Base-by-base conservation (phyloP, 2,797 vertebrate species). In the Chrysocyon brachyurus region DNA sequence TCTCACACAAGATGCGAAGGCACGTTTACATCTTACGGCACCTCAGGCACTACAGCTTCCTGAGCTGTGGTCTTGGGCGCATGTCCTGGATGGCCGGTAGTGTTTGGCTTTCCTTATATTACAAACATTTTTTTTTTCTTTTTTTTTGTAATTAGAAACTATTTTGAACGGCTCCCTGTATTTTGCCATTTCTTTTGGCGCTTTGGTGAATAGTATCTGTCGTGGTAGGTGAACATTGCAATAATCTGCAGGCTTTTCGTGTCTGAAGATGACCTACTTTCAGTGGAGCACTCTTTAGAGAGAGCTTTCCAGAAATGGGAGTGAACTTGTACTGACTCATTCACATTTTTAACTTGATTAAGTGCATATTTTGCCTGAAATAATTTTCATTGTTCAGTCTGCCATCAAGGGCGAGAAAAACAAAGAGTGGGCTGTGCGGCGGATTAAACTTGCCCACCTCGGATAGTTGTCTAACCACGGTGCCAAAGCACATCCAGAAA, bases 231-330 rank as follows among this genome's bases (percentile, higher is more conserved):
- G 26, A 70, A 33, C 83, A 77, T 82, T 46, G 22, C 91, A 86
- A 68, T 66, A 52, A 90, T 82, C 75, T 90, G 82, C 70, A 87
- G 78, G 82, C 64, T 14, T 95, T 90, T 91, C 31, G 0, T 77
- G 19, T 26, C 40, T 46, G 70, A 97, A 75, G 87, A 79, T 96
- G 95, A 96, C 92, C 95, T 94, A 92, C 92, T 97, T 97, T 94
- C 78, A 8, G 36, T n/a, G 40, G n/a, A 56, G 73, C 36, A 64
- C 64, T 79, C 63, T 81, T 95, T 33, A 10, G 87, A 96, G 79
- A 92, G 64, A 81, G 63, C 33, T 90, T 86, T 94, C 73, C 56
- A 61, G 72, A 96, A 79, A 40, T 78, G 22, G 85, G 85, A 86
- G 75, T 94, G 90, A 73, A 77, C 96, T 94, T 84, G 46, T 88